phyloP scores from a whole-genome alignment of 2,888 invertebrate genomes.

The Amphimallon solstitiale region DNA sequence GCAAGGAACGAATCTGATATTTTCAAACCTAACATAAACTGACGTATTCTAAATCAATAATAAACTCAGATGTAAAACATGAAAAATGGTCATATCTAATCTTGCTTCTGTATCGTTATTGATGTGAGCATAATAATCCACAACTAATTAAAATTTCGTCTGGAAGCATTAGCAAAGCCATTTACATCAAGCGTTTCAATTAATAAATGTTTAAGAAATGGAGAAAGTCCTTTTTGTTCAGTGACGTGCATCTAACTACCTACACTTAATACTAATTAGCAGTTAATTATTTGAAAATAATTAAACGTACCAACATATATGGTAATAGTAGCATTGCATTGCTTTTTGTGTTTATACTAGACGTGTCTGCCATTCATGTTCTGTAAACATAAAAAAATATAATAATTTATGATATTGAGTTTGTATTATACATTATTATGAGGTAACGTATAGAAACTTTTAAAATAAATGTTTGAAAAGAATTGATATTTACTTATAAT shows the following conservation, averaged over 20 bases:
- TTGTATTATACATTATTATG: no score
- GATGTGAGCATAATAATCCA: conserved; percentile 4
- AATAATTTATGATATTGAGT: no score
- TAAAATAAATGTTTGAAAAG: no score
- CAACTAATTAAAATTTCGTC: conserved; percentile 23
- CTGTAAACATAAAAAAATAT: no score
- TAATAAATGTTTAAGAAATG: conserved; percentile 16
- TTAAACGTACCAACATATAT: conserved; percentile 28
- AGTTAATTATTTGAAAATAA: conserved; percentile 32
- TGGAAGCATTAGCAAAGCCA: conserved; percentile 2
- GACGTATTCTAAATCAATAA: no score
- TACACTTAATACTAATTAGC: conserved; percentile 32
- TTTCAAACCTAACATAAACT: no score
- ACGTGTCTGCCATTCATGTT: no score
- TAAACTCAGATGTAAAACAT: no score
- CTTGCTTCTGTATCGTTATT: neutral
- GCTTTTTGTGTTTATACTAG: no score
- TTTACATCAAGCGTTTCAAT: conserved; percentile 7
- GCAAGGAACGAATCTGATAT: no score
- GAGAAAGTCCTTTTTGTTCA: neutral
- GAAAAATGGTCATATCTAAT: neutral
- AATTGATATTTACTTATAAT: no score
- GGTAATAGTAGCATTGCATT: conserved; percentile 10
- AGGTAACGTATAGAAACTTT: no score
- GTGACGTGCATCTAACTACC: conserved; percentile 1